Conservation (phyloP, 2,888 invertebrate genomes). For the Archips crataeganus region DNA sequence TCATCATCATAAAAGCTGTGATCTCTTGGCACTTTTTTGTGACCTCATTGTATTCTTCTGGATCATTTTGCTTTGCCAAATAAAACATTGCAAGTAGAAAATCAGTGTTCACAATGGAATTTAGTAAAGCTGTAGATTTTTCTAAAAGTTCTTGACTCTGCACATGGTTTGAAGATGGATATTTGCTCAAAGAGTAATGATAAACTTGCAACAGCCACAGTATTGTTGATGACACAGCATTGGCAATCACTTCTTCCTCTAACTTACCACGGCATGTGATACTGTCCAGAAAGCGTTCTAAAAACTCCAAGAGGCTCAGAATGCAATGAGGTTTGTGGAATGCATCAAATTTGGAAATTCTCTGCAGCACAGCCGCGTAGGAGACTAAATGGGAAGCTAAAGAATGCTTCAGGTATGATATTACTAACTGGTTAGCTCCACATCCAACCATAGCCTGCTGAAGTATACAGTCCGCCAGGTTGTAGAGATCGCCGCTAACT, state of each 20-base stretch:
- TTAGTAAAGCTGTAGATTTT: conserved; percentile 89
- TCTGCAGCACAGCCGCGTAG: conserved; percentile 94
- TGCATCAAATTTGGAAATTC: conserved; percentile 95
- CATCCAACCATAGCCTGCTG: conserved; percentile 97
- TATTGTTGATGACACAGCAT: conserved; percentile 92
- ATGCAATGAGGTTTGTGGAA: conserved; percentile 95
- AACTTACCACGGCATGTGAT: conserved; percentile 92
- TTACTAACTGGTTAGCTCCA: conserved; percentile 95
- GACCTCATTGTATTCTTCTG: conserved; percentile 88
- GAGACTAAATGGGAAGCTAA: conserved; percentile 96
- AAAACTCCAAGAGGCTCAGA: conserved; percentile 93
- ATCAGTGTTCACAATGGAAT: conserved; percentile 89
- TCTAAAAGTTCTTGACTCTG: conserved; percentile 88
- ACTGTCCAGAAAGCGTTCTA: conserved; percentile 89
- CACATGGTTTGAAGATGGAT: conserved; percentile 76
- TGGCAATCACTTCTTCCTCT: conserved; percentile 94
- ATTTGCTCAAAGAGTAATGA: conserved; percentile 78
- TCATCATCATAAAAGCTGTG: conserved; percentile 86
- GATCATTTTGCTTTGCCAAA: conserved; percentile 92
- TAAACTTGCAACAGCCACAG: conserved; percentile 93
- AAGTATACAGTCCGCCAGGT: conserved; percentile 96
- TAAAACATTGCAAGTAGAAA: conserved; percentile 93
- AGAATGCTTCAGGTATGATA: conserved; percentile 97
- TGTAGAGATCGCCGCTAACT: conserved; percentile 97
- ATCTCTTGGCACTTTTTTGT: conserved; percentile 92